These are phyloP conservation scores for Hycleus phaleratus DNA, from an alignment of 1,140 invertebrate species.

Conservation along the genomic window DNA sequence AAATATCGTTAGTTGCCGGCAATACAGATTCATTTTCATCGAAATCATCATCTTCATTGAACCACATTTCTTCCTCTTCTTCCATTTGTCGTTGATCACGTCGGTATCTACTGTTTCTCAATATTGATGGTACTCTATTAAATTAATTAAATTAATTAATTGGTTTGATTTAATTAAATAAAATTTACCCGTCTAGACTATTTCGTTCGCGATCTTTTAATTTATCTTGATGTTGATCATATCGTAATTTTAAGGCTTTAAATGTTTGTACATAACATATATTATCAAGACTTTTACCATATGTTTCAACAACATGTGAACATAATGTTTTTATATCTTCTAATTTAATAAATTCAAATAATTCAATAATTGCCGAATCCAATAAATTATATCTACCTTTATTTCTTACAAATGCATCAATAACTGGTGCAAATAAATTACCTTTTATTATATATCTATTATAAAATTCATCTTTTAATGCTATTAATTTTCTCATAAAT, in stretches of 20 bases:
- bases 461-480: conserved; percentile 97
- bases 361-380: conserved; percentile 97
- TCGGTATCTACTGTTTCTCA: conserved; percentile 73
- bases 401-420: conserved; percentile 93
- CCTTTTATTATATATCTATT: conserved; percentile 93
- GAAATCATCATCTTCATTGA: conserved; percentile 93
- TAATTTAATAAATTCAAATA: conserved; percentile 98
- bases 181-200: conserved; percentile 58
- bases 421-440: conserved; percentile 90
- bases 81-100: conserved; percentile 88
- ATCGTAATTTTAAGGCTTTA: conserved; percentile 80
- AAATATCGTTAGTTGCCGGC: conserved; percentile 31
- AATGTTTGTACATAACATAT: conserved; percentile 97
- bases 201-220: conserved; percentile 75
- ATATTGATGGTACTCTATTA: conserved; percentile 60
- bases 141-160: conserved; percentile 1
- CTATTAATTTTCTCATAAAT: conserved; percentile 95
- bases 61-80: conserved; percentile 98
- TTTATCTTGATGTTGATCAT: conserved; percentile 92
- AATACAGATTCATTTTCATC: conserved; percentile 70
- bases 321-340: conserved; percentile 95
- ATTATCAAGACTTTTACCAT: conserved; percentile 85
- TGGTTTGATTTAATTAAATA: not conserved
- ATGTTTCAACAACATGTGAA: conserved; percentile 90
- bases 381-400: conserved; percentile 94